These are phyloP conservation scores for Sorex araneus DNA, from an alignment of 2,113 vertebrate species.

Conservation along the genomic window DNA sequence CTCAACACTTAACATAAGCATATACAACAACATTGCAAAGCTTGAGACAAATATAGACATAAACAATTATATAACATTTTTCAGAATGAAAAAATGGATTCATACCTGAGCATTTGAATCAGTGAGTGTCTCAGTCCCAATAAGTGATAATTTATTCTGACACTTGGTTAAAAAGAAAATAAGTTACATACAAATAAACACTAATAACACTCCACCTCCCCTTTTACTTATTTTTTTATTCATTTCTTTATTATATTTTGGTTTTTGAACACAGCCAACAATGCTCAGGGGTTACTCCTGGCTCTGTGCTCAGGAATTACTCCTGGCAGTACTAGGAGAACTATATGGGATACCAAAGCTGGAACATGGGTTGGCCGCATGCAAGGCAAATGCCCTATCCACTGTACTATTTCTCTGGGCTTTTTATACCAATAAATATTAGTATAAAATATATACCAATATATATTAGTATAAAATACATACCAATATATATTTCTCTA, in stretches of 20 bases:
- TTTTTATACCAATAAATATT: conserved; percentile 13
- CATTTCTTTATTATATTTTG: too few species aligned
- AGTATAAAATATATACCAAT: too few species aligned
- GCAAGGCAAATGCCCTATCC: too few species aligned
- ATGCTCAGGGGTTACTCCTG: too few species aligned
- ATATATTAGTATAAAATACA: too few species aligned
- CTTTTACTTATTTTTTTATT: not conserved
- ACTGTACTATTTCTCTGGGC: too few species aligned
- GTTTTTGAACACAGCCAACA: too few species aligned
- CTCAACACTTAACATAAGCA: not conserved
- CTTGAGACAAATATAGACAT: conserved; percentile 57
- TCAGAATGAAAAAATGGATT: conserved; percentile 44
- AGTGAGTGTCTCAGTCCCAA: conserved; percentile 60
- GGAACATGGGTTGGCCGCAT: too few species aligned
- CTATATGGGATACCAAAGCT: too few species aligned
- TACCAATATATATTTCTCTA: conserved; percentile 2
- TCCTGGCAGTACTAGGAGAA: too few species aligned
- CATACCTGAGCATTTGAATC: conserved; percentile 86
- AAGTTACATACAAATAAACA: conserved; percentile 59
- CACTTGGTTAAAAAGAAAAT: conserved; percentile 85
- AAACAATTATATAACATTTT: conserved; percentile 65
- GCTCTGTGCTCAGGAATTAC: too few species aligned
- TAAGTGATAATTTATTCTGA: conserved; percentile 82
- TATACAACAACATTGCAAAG: conserved; percentile 29
- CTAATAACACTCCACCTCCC: not conserved